Conservation (phyloP, 2,888 invertebrate species). For the Bellardia bayeri region DNA sequence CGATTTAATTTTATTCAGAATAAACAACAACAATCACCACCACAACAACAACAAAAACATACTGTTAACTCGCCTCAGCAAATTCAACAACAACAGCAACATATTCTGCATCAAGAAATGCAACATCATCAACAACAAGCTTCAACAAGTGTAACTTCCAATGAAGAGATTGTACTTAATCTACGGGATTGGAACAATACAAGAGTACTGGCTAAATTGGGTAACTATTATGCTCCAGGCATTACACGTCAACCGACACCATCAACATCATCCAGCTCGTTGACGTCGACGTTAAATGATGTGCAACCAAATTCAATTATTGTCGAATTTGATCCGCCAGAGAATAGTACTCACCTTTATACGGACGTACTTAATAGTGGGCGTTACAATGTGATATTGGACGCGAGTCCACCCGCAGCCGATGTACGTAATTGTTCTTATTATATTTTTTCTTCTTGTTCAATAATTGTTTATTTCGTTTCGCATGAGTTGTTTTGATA, state of each 20-base stretch:
- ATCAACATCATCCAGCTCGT: conserved; percentile 81
- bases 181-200: conserved; percentile 97
- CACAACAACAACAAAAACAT: conserved; percentile 68
- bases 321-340: conserved; percentile 92
- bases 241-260: conserved; percentile 89
- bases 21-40: conserved; percentile 65
- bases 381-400: conserved; percentile 95
- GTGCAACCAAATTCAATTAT: conserved; percentile 88
- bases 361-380: conserved; percentile 91
- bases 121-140: conserved; percentile 65
- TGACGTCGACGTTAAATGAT: conserved; percentile 61
- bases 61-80: conserved; percentile 75
- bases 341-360: conserved; percentile 89
- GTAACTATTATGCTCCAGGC: conserved; percentile 93
- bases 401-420: conserved; percentile 94
- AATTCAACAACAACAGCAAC: conserved; percentile 75
- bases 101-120: conserved; percentile 74
- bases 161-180: conserved; percentile 86
- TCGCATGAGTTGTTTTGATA: conserved; percentile 27
- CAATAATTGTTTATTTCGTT: not conserved
- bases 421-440: conserved; percentile 86
- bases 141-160: conserved; percentile 84
- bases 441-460: not conserved
- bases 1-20: conserved; percentile 80
- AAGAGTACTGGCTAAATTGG: conserved; percentile 94